Conservation (phyloP, 2,888 invertebrate genomes). For the Mesoligia furuncula region DNA sequence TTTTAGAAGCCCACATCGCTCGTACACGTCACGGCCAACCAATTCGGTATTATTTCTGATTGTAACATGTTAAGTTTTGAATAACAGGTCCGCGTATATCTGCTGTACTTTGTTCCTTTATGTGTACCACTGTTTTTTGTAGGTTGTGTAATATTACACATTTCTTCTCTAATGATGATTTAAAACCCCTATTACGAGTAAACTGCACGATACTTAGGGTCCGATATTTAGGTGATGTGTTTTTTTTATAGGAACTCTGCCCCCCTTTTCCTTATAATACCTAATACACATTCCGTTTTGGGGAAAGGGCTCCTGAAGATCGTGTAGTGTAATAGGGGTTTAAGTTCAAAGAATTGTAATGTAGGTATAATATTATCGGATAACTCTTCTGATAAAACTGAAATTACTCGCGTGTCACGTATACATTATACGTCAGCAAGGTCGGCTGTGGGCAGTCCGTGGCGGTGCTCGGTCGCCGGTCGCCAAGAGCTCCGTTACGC, state of each 20-base stretch:
- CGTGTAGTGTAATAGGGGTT: background rate
- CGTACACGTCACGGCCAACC: slow-evolving; percentile 57
- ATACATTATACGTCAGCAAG: slow-evolving; percentile 40
- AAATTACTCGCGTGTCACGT: slow-evolving; percentile 46
- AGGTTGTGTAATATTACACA: background rate
- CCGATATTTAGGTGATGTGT: no score
- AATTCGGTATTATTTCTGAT: slow-evolving; percentile 54
- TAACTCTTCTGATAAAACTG: slow-evolving; percentile 38
- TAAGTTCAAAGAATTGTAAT: slow-evolving; percentile 35
- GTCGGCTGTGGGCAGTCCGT: slow-evolving; percentile 34
- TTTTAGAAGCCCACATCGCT: slow-evolving; percentile 60
- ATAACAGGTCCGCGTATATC: slow-evolving; percentile 22
- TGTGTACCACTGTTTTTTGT: slow-evolving; percentile 4
- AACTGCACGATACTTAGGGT: background rate
- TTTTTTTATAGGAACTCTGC: background rate
- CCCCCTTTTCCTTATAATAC: background rate
- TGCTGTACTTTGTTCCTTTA: slow-evolving; percentile 22
- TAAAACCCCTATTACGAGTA: background rate
- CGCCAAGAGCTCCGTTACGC: slow-evolving; percentile 40
- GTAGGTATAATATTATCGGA: slow-evolving; percentile 20
- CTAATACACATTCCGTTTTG: background rate
- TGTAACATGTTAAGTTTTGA: slow-evolving; percentile 43
- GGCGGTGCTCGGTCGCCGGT: slow-evolving; percentile 3
- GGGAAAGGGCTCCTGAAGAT: background rate
- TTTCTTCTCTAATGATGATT: slow-evolving; percentile 1